Conservation (phyloP, 2,888 invertebrate genomes). For the Noctua fimbriata region DNA sequence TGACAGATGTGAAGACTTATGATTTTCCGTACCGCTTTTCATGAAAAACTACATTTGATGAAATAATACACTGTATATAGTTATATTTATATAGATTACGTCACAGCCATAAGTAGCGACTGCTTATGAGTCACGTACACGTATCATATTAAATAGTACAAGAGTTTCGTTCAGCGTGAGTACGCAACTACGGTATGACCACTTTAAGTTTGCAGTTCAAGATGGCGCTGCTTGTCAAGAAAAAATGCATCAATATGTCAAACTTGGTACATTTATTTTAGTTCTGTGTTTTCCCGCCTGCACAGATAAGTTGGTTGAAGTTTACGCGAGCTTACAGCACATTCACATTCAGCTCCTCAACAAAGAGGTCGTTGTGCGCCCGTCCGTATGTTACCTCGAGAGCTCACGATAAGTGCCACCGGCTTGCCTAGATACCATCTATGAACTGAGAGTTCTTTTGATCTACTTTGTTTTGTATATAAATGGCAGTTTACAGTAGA, state of each 20-base stretch:
- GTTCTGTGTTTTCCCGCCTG: background rate
- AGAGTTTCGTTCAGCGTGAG: slow-evolving; percentile 38
- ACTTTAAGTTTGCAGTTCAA: background rate
- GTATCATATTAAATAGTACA: slow-evolving; percentile 52
- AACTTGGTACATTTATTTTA: slow-evolving; percentile 4
- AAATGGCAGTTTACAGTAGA: slow-evolving; percentile 30
- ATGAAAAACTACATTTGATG: background rate
- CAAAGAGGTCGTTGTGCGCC: slow-evolving; percentile 53
- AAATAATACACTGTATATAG: background rate
- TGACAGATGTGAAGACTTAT: background rate
- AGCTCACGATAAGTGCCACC: slow-evolving; percentile 32
- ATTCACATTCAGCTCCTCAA: slow-evolving; percentile 47
- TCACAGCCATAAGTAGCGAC: slow-evolving; percentile 8
- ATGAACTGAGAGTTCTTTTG: slow-evolving; percentile 31
- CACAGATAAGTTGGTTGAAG: background rate
- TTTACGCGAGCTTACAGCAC: slow-evolving; percentile 30
- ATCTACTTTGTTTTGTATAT: slow-evolving; percentile 33
- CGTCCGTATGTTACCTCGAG: slow-evolving; percentile 46
- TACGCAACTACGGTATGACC: background rate
- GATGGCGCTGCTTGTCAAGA: background rate
- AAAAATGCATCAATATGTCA: background rate
- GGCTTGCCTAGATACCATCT: slow-evolving; percentile 45
- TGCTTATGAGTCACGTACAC: slow-evolving; percentile 38
- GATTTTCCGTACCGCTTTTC: background rate
- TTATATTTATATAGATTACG: slow-evolving; percentile 21